These are phyloP conservation scores for Pteropus alecto DNA, from an alignment of 2,113 vertebrate genomes.

Conservation along the genomic window DNA sequence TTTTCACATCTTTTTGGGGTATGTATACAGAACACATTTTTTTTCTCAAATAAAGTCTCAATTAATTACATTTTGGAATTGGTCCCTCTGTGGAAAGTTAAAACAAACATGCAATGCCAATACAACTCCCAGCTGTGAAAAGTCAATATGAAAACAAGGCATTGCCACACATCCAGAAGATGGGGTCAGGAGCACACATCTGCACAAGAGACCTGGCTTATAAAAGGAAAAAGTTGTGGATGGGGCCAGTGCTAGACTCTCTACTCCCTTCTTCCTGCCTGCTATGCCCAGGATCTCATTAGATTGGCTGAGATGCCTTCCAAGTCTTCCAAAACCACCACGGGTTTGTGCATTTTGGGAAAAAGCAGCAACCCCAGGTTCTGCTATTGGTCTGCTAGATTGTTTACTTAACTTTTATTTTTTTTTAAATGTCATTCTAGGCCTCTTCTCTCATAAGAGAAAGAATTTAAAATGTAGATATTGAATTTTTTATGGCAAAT, in stretches of 20 bases:
- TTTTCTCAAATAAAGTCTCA: background rate
- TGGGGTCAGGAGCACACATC: background rate
- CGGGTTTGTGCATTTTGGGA: background rate
- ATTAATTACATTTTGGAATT: conserved; percentile 33
- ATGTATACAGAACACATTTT: conserved; percentile 15
- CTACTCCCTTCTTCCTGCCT: background rate
- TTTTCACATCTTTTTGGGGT: background rate
- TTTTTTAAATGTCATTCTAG: background rate
- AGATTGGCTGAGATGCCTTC: background rate
- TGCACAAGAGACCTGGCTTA: background rate
- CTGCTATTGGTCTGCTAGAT: background rate
- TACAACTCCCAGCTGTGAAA: background rate
- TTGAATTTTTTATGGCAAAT: conserved; percentile 6
- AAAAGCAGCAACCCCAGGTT: background rate
- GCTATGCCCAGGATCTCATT: background rate
- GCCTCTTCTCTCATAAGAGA: background rate
- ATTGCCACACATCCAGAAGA: background rate
- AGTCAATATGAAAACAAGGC: background rate
- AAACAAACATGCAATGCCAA: background rate
- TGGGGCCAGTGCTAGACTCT: background rate
- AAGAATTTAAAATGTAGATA: conserved; percentile 30
- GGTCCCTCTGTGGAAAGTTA: background rate
- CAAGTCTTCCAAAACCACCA: background rate
- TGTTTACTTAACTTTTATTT: background rate
- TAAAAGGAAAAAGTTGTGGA: background rate